Evolutionary conservation across 2,888 invertebrate species (phyloP).

Genomic region (Cecidostiba fungosa): DNA sequence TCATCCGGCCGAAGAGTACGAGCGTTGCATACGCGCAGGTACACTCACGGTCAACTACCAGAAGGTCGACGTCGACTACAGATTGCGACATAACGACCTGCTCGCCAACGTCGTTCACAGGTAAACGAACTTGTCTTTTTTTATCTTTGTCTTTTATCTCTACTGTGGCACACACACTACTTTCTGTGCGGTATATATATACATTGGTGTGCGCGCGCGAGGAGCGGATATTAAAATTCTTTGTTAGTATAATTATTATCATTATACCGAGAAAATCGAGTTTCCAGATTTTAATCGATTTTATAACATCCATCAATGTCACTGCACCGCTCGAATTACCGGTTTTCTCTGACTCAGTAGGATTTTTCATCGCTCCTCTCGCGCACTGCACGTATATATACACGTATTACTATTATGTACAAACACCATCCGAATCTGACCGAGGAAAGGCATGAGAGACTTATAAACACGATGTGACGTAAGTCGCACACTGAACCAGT

Average conservation of each 20-base stretch:
- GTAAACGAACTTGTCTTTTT: conserved; percentile 81
- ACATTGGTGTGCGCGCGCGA: too few species aligned
- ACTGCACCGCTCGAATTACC: neutral
- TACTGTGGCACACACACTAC: too few species aligned
- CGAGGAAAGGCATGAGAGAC: conserved; percentile 63
- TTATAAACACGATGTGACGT: conserved; percentile 39
- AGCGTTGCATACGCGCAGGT: conserved; percentile 94
- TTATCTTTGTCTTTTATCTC: neutral
- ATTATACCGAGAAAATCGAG: neutral
- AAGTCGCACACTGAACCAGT: conserved; percentile 22
- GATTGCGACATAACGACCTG: conserved; percentile 95
- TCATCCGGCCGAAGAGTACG: conserved; percentile 96
- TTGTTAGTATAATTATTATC: too few species aligned
- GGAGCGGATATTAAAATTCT: too few species aligned
- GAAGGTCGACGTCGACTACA: conserved; percentile 94
- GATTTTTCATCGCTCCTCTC: neutral
- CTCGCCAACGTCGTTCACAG: conserved; percentile 97
- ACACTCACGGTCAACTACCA: conserved; percentile 97
- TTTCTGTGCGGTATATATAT: too few species aligned
- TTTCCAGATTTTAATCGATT: neutral
- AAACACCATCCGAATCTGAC: conserved; percentile 3
- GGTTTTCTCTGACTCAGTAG: conserved; percentile 9
- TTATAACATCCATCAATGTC: conserved; percentile 4
- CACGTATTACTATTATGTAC: too few species aligned
- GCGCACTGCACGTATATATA: neutral